Base-by-base conservation (phyloP, 2,113 vertebrate genomes). In the Climacteris rufus region DNA sequence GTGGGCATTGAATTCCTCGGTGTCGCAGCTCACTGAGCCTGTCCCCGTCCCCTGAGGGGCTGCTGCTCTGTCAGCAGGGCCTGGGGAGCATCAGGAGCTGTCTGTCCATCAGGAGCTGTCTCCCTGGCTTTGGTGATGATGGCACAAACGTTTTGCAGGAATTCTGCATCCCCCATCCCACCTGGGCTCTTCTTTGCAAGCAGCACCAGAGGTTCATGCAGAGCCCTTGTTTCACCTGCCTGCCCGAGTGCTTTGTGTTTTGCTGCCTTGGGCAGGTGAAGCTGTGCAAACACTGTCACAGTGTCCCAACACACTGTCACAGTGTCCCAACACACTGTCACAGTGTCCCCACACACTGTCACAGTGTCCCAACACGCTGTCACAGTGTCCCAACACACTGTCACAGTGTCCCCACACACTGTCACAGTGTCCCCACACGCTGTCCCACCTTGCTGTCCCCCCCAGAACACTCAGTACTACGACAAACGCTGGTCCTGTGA, bases 401-500 rank as follows among this genome's bases (percentile, higher is more conserved):
- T n/a, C n/a, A n/a, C n/a, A n/a, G n/a, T n/a, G 60, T 24, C 56
- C 85, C n/a, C 2, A 49, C 13, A 7, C 9, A 1, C 24, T 8
- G 42, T 65, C 77, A 0, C 33, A 4, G 20, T 15, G 27, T 17
- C 87, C 92, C 11, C 50, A 61, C 68, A 31, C 11, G 0, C 16
- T 13, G 56, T 57, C 74, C 11, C 72, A 0, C 35, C 2, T 40
- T 18, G 15, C 69, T 71, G 64, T 86, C 31, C 45, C 87, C 68
- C 70, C 3, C 96, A 99, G 99, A 99, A 99, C 93, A 99, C 99
- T 3, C 99, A 99, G 97, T 99, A 99, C 84, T 99, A 99, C 50
- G 99, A 99, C 97, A 99, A 99, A 75, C 98, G 99, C 27, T 99
- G 99, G 99, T 99, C 99, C 6, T 99, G 99, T 15, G 99, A 99